phyloP scores from a whole-genome alignment of 2,797 vertebrate genomes.

The Chaetodon trifasciatus region DNA sequence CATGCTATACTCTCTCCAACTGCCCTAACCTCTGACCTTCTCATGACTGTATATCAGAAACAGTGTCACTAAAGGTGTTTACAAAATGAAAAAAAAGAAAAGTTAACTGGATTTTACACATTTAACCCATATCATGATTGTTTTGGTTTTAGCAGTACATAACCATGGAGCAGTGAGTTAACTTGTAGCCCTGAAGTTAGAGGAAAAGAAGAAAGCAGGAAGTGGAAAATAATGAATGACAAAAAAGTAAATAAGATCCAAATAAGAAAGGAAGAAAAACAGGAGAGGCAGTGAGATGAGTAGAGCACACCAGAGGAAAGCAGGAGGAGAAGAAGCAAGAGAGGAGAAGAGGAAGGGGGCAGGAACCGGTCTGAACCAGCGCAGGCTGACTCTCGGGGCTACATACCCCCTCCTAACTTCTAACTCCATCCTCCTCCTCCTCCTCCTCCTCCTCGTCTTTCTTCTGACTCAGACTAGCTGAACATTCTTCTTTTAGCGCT shows the following conservation, averaged over 20 bases:
- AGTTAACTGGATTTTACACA: not conserved
- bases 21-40: conserved; percentile 11
- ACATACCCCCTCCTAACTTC: conserved; percentile 61
- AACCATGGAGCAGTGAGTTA: not conserved
- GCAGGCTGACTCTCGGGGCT: conserved; percentile 71
- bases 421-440: conserved; percentile 22
- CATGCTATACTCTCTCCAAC: not conserved
- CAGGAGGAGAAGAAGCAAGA: conserved; percentile 28
- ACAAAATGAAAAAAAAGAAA: not conserved
- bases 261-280: conserved; percentile 34
- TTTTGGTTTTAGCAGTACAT: not conserved
- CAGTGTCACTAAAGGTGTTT: not conserved
- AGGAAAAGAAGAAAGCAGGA: not conserved
- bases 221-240: not conserved
- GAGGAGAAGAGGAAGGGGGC: conserved; percentile 55
- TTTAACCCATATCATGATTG: not conserved
- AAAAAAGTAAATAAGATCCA: conserved; percentile 6
- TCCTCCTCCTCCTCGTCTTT: conserved; percentile 57
- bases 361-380: conserved; percentile 87
- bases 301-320: conserved; percentile 33
- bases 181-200: conserved; percentile 47
- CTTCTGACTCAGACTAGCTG: conserved; percentile 74
- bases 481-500: conserved; percentile 66
- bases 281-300: conserved; percentile 34
- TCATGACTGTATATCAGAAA: not conserved